Conservation (phyloP, 1,140 invertebrate genomes). For the Aphaenogaster floridana region DNA sequence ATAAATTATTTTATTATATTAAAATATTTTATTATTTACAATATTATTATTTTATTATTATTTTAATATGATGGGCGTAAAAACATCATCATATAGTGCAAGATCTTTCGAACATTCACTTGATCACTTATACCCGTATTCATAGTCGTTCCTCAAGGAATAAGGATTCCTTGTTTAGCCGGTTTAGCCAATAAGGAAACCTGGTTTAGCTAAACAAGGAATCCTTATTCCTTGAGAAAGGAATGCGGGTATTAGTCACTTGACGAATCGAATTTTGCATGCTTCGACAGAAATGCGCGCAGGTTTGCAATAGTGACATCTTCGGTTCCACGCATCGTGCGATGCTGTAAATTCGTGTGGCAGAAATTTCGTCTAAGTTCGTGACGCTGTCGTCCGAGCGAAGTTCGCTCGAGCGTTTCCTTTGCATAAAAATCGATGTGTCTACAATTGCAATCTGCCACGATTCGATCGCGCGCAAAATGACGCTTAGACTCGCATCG, state of each 20-base stretch:
- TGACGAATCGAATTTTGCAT: conserved; percentile 35
- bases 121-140: background rate
- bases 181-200: no score
- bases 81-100: conserved; percentile 13
- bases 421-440: conserved; percentile 40
- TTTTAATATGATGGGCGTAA: conserved; percentile 11
- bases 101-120: background rate
- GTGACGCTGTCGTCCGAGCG: background rate
- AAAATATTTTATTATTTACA: background rate
- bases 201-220: no score
- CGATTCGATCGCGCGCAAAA: conserved; percentile 70
- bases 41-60: background rate
- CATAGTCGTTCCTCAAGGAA: no score
- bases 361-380: background rate
- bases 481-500: conserved; percentile 64
- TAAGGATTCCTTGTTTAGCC: no score
- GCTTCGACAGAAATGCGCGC: conserved; percentile 31
- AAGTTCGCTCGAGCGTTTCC: conserved; percentile 18
- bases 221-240: no score
- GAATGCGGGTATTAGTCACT: background rate
- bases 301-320: conserved; percentile 27
- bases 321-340: background rate
- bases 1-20: background rate
- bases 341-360: background rate
- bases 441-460: conserved; percentile 50